Conservation (phyloP, 2,113 vertebrate species). For the Seriola quinqueradiata region DNA sequence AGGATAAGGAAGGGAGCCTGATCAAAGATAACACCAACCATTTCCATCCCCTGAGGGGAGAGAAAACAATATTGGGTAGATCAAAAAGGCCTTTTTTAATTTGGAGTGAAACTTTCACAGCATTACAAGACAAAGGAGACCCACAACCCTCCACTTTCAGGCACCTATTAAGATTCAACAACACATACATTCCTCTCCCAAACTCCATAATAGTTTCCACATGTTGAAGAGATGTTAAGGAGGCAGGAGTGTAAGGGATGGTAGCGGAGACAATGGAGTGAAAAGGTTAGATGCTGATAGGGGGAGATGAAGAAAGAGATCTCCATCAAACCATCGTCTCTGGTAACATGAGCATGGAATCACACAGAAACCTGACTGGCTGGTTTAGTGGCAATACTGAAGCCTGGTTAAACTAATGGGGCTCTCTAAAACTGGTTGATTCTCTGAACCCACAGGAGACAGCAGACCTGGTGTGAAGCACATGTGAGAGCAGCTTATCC, state of each 20-base stretch:
- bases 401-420: conserved; percentile 60
- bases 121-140: conserved; percentile 79
- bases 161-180: conserved; percentile 83
- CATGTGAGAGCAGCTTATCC: conserved; percentile 77
- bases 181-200: conserved; percentile 82
- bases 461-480: conserved; percentile 71
- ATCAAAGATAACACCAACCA: conserved; percentile 67
- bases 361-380: conserved; percentile 22
- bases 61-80: conserved; percentile 77
- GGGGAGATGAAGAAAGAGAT: conserved; percentile 41
- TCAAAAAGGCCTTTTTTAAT: conserved; percentile 78
- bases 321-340: conserved; percentile 48
- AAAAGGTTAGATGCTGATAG: conserved; percentile 53
- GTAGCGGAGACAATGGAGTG: conserved; percentile 41
- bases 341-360: conserved; percentile 48
- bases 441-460: conserved; percentile 62
- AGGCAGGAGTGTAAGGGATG: conserved; percentile 48
- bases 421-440: conserved; percentile 56
- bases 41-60: conserved; percentile 67
- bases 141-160: conserved; percentile 77
- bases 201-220: conserved; percentile 85
- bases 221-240: conserved; percentile 76
- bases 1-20: conserved; percentile 53
- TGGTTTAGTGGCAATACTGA: conserved; percentile 49
- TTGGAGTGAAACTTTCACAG: conserved; percentile 80